phyloP scores from a whole-genome alignment of 1,140 invertebrate species.

The Drosophila elegans region DNA sequence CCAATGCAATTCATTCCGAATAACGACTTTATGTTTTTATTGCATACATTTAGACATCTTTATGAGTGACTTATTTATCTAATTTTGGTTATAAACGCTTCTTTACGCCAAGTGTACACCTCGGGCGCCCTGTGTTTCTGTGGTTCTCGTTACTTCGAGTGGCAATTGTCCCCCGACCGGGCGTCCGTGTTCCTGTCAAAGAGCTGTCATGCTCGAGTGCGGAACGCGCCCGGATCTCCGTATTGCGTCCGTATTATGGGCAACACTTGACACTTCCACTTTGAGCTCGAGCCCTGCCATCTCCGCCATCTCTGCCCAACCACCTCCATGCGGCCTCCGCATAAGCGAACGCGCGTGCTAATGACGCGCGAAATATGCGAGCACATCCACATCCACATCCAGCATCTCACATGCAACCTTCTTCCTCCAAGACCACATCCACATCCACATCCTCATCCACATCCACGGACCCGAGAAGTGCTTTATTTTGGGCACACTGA shows the following conservation, averaged over 20 bases:
- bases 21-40: too few relatives aligned
- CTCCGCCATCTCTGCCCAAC: neutral
- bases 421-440: neutral
- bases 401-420: constrained; percentile 15
- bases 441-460: constrained; percentile 11
- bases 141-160: constrained; percentile 78
- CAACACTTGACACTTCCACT: constrained; percentile 83
- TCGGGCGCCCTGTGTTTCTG: constrained; percentile 57
- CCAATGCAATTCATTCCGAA: too few relatives aligned
- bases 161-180: constrained; percentile 70
- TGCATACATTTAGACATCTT: too few relatives aligned
- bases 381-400: constrained; percentile 33
- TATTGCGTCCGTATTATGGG: constrained; percentile 71
- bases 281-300: constrained; percentile 43
- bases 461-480: constrained; percentile 39
- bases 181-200: constrained; percentile 64
- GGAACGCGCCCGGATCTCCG: constrained; percentile 44
- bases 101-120: constrained; percentile 3
- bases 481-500: constrained; percentile 67
- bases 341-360: constrained; percentile 62
- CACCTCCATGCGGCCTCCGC: neutral
- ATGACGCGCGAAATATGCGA: constrained; percentile 84
- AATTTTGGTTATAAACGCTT: too few relatives aligned
- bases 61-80: too few relatives aligned
- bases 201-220: constrained; percentile 72